Evolutionary conservation across 2,113 vertebrate species (phyloP).

Genomic region (Myotis yumanensis): DNA sequence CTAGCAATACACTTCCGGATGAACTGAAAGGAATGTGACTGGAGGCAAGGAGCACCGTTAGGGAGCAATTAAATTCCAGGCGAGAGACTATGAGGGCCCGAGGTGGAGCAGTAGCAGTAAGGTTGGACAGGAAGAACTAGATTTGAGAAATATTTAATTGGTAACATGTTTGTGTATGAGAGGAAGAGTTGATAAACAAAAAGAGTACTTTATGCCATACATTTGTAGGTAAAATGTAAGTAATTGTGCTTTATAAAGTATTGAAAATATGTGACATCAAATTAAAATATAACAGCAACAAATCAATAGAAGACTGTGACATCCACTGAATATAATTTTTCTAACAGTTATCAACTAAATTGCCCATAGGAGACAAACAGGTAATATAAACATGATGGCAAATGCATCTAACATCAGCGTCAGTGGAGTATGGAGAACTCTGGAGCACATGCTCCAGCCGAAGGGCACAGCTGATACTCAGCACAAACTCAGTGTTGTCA

Average conservation of each 20-base stretch:
- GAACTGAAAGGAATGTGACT: background rate
- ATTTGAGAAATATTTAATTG: background rate
- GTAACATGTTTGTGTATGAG: background rate
- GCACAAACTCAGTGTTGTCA: background rate
- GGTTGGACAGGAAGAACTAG: background rate
- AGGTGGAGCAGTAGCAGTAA: background rate
- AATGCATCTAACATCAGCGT: background rate
- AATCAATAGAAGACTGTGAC: background rate
- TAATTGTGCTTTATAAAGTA: background rate
- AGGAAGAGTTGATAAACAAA: background rate
- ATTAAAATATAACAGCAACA: slow-evolving; percentile 8
- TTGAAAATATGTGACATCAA: background rate
- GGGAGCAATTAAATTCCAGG: background rate
- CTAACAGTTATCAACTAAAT: background rate
- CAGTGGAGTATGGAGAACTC: background rate
- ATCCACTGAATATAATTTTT: background rate
- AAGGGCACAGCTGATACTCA: background rate
- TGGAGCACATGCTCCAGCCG: background rate
- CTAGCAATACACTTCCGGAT: background rate
- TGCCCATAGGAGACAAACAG: background rate
- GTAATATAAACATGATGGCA: background rate
- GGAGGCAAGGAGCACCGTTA: background rate
- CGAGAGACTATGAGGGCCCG: background rate
- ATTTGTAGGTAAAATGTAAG: background rate
- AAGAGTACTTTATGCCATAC: background rate